Conservation (phyloP, 2,113 vertebrate species). For the Amblyopsis rosae region DNA sequence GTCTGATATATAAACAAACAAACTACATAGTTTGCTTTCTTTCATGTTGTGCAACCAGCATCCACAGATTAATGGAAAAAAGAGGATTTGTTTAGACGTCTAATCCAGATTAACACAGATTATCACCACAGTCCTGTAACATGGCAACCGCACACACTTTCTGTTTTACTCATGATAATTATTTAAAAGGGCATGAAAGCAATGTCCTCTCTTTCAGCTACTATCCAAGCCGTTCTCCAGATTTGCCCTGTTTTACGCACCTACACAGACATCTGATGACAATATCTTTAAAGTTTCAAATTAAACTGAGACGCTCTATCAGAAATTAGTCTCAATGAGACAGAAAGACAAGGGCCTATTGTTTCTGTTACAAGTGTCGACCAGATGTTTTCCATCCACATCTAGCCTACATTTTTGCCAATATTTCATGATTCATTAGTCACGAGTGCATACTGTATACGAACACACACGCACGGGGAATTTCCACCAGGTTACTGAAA, state of each 20-base stretch:
- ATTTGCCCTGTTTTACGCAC: too few species aligned
- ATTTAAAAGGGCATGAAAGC: too few species aligned
- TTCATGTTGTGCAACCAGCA: constrained; percentile 53
- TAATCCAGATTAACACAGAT: constrained; percentile 73
- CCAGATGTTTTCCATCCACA: constrained; percentile 68
- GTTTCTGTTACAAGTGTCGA: constrained; percentile 53
- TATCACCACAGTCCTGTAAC: constrained; percentile 40
- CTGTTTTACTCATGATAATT: background rate
- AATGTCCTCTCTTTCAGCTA: too few species aligned
- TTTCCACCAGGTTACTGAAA: constrained; percentile 50
- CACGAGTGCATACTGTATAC: constrained; percentile 11
- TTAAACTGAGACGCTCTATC: too few species aligned
- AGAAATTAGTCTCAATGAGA: too few species aligned
- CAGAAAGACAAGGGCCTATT: constrained; percentile 22
- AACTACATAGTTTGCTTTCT: constrained; percentile 11
- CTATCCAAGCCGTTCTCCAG: too few species aligned
- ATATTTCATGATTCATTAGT: constrained; percentile 28
- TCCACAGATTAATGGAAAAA: constrained; percentile 48
- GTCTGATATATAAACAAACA: background rate
- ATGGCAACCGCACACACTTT: constrained; percentile 28
- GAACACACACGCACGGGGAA: constrained; percentile 15
- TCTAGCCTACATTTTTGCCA: constrained; percentile 22
- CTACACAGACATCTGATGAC: background rate
- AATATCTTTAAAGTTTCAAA: too few species aligned
- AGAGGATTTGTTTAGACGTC: constrained; percentile 36